Base-by-base conservation (phyloP, 2,113 vertebrate species). In the zebrafish (Danio rerio) region DNA sequence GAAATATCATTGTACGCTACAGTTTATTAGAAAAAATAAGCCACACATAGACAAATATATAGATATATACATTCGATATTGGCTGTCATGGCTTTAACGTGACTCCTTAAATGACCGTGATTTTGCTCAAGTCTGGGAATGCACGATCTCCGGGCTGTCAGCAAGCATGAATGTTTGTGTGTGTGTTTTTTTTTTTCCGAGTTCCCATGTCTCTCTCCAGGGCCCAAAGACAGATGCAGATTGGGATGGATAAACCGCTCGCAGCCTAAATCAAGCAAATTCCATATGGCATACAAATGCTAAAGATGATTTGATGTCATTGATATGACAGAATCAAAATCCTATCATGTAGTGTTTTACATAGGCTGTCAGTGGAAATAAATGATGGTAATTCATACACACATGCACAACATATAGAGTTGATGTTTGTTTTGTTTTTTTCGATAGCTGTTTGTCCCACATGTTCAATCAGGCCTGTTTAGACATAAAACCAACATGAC, bases 181-280 rank as follows among this genome's bases (percentile, higher is more conserved):
- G 73, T 59, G 18, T 78, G 62, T 70, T 75, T 71, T 58, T 83
- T 53, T 62, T 80, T 75, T 58, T 43, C 18, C 11, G 62, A 55
- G 16, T 73, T 85, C 53, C 61, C 50, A 11, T 66, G 71, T 82
- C 80, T 74, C 61, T 82, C 59, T 53, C 80, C 43, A 56, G 73
- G 55, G 73, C 56, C 53, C 45, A 77, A 31, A 63, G 59, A 77
- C 18, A 62, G 75, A 77, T 62, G 58, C 52, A 40, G 40, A 65
- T 42, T 69, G 52, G 55, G 74, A 40, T 58, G 50, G 43, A 40
- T 43, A 63, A 69, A 49, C 49, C 13, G 9, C 55, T 55, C 7
- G 9, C 21, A 75, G 52, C 78, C 43, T 40, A 59, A 77, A 16
- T 47, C 13, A 78, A 78, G 56, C 42, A 81, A 42, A 68, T 50